phyloP scores from a whole-genome alignment of 1,140 invertebrate genomes.

The Leptinotarsa texana region DNA sequence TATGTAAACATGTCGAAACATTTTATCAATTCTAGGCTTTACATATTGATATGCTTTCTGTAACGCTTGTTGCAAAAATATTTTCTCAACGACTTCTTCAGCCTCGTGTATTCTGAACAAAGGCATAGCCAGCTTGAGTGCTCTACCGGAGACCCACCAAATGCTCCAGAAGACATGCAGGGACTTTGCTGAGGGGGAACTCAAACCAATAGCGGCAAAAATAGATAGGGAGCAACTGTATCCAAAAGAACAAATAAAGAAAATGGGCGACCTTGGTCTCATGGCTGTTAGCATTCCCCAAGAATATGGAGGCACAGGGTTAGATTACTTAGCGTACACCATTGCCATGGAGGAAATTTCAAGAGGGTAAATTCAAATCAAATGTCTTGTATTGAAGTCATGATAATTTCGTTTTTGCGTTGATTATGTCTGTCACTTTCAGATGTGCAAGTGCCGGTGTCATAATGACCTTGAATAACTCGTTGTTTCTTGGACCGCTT shows the following conservation, averaged over 20 bases:
- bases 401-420: too few species aligned
- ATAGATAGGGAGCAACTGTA: constrained; percentile 83
- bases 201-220: constrained; percentile 84
- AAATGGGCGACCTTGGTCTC: constrained; percentile 90
- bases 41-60: too few species aligned
- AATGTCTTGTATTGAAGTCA: too few species aligned
- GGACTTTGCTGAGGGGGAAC: constrained; percentile 88
- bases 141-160: constrained; percentile 86
- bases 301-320: constrained; percentile 79
- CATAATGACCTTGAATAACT: constrained; percentile 90
- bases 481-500: constrained; percentile 83
- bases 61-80: too few species aligned
- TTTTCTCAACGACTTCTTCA: too few species aligned
- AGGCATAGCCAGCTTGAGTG: constrained; percentile 67
- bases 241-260: constrained; percentile 83
- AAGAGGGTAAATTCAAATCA: constrained; percentile 57
- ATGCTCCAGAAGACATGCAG: constrained; percentile 90
- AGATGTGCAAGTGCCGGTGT: constrained; percentile 83
- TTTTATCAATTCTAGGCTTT: too few species aligned
- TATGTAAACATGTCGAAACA: too few species aligned
- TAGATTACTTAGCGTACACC: constrained; percentile 91
- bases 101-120: neutral
- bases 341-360: constrained; percentile 95
- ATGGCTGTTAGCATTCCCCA: constrained; percentile 83
- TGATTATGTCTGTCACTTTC: constrained; percentile 11